Evolutionary conservation across 2,113 vertebrate genomes (phyloP).

Genomic region (Ceyx margarethae): DNA sequence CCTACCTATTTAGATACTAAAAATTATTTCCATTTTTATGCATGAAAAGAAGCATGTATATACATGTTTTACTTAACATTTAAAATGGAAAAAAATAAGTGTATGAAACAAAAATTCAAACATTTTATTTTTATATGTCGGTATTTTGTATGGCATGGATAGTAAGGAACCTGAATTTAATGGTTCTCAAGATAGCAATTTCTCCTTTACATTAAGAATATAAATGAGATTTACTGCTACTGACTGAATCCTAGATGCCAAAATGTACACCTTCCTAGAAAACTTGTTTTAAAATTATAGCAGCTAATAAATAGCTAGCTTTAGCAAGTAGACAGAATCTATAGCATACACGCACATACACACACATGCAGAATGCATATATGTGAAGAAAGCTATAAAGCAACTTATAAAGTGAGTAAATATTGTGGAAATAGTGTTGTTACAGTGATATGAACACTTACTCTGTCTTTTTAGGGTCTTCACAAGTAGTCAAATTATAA

Average conservation of each 20-base stretch:
- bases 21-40: conserved; percentile 69
- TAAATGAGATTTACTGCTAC: conserved; percentile 73
- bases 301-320: background rate
- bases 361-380: background rate
- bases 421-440: background rate
- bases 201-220: conserved; percentile 67
- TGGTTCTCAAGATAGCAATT: conserved; percentile 61
- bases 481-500: background rate
- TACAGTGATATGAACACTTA: background rate
- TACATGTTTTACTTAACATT: conserved; percentile 62
- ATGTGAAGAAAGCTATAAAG: conserved; percentile 7
- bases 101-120: conserved; percentile 26
- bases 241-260: conserved; percentile 70
- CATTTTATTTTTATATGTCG: conserved; percentile 66
- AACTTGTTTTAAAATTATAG: conserved; percentile 76
- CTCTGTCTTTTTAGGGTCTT: background rate
- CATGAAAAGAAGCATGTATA: conserved; percentile 66
- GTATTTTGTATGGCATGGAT: conserved; percentile 42
- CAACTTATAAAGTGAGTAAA: conserved; percentile 2
- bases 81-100: conserved; percentile 10
- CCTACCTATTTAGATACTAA: conserved; percentile 28
- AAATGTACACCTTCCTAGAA: conserved; percentile 69
- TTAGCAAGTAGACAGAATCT: conserved; percentile 34
- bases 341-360: background rate
- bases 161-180: conserved; percentile 54